Evolutionary conservation across 2,797 vertebrate genomes (phyloP), one percentile per base, ranked within the genome.

Genomic region (Gobionotothen gibberifrons): DNA sequence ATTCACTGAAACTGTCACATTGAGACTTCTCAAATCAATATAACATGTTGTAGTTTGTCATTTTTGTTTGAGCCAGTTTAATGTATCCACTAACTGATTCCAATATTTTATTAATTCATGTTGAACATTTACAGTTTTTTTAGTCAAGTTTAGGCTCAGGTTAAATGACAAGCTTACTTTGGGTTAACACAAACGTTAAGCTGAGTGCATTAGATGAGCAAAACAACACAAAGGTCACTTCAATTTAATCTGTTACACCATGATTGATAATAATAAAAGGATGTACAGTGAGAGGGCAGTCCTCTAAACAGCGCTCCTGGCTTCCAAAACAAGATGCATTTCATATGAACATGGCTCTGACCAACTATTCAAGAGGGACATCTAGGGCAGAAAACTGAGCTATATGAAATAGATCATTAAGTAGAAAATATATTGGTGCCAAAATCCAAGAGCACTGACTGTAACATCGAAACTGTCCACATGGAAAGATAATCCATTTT

Each of bases 1-100:
- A 46, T 44, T 47, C 19, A 14, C 7, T 43, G 17, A 9, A 19
- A 48, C 29, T n/a, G 51, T n/a, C 47, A 19, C 56, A 44, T 19
- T 53, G 47, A 11, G 16, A 48, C 59, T n/a, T 44, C 40, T 48
- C 26, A 17, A 61, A 46, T 3, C 14, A 63, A 81, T 39, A 40
- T 29, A 43, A 15, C 9, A 53, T n/a, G 32, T 17, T 64, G 21
- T 19, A 56, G 21, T 47, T 26, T 9, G 54, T 56, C 32, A 21
- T 44, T 52, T 26, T 17, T 43, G 36, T 32, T 14, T 9, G 22
- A 15, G 39, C 3, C 5, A 44, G n/a, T 44, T 54, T 21, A 53
- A 2, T 14, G 55, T 9, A 47, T 4, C 21, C 32, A 36, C n/a
- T 29, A 16, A 14, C 7, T 56, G 46, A 8, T 10, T 51, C 15